These are phyloP conservation scores for Mirza zaza DNA, from an alignment of 2,113 vertebrate species.

Conservation along the genomic window DNA sequence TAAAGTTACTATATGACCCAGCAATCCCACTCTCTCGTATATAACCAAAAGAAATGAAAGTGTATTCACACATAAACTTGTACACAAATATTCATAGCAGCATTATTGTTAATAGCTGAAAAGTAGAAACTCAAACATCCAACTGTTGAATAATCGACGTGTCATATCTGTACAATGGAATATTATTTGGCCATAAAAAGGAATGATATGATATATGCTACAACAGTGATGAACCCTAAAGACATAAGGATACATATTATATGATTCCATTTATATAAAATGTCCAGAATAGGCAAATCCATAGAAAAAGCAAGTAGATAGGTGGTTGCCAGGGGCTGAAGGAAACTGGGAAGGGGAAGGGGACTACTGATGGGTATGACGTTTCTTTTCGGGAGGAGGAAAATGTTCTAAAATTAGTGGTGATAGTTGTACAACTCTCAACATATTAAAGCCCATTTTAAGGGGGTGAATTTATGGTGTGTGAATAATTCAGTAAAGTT, in stretches of 20 bases:
- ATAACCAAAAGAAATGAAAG: neutral
- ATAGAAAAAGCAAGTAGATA: neutral
- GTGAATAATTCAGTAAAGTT: slow-evolving; percentile 7
- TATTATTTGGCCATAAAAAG: neutral
- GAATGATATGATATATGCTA: neutral
- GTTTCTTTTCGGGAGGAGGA: neutral
- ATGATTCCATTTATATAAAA: neutral
- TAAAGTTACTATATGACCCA: neutral
- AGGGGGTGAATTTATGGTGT: neutral
- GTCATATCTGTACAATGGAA: neutral
- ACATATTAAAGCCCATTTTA: neutral
- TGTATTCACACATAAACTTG: neutral
- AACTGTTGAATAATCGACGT: neutral
- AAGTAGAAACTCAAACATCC: neutral
- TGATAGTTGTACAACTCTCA: neutral
- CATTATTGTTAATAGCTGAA: neutral
- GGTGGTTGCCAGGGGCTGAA: neutral
- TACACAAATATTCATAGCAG: neutral
- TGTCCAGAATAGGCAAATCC: neutral
- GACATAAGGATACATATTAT: neutral
- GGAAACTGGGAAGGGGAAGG: neutral
- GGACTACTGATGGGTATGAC: neutral
- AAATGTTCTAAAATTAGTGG: neutral
- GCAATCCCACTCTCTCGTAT: neutral
- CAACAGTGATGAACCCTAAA: neutral